Conservation (phyloP, 1,140 invertebrate genomes). For the Tribolium castaneum region DNA sequence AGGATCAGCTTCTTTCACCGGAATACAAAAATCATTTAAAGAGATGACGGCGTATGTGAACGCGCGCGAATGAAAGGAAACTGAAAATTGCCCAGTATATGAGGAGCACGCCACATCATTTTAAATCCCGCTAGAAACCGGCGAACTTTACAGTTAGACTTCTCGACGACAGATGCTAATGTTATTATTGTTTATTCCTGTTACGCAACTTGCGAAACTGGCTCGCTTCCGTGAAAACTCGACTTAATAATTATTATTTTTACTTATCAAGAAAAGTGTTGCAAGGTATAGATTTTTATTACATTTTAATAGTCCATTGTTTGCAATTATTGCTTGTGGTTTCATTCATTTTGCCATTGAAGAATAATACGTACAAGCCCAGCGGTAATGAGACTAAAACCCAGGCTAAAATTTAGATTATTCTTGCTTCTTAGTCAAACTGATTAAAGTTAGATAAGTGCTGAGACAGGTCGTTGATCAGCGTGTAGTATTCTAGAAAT, state of each 20-base stretch:
- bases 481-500: neutral
- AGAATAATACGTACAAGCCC: no score
- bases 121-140: slow-evolving; percentile 30
- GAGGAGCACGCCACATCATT: slow-evolving; percentile 7
- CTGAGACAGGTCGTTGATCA: neutral
- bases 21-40: slow-evolving; percentile 7
- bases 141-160: slow-evolving; percentile 22
- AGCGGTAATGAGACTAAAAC: no score
- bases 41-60: neutral
- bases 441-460: neutral
- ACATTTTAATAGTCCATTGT: no score
- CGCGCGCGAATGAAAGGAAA: slow-evolving; percentile 30
- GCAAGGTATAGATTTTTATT: no score
- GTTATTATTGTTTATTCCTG: slow-evolving; percentile 1
- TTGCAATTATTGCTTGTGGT: no score
- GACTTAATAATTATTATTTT: neutral
- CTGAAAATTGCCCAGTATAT: slow-evolving; percentile 21
- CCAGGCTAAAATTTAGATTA: no score
- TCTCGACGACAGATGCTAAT: slow-evolving; percentile 22
- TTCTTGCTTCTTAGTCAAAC: neutral
- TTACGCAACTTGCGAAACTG: neutral
- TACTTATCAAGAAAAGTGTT: no score
- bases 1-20: neutral
- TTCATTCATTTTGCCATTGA: no score
- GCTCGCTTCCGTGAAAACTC: slow-evolving; percentile 2